Conservation (phyloP, 2,113 vertebrate species). For the Tauraco erythrolophus region DNA sequence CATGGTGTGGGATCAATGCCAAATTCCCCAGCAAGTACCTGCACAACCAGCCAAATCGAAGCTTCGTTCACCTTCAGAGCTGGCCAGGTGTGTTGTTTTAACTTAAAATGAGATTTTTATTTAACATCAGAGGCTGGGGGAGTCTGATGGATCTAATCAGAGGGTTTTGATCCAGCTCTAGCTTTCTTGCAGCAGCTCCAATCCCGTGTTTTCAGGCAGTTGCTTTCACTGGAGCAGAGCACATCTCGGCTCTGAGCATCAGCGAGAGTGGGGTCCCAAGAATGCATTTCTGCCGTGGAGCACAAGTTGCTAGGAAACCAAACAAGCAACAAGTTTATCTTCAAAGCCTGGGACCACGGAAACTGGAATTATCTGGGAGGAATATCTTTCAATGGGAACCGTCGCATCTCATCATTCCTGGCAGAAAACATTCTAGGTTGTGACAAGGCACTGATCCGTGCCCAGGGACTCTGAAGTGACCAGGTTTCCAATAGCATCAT, state of each 20-base stretch:
- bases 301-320: conserved; percentile 68
- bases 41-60: neutral
- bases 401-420: neutral
- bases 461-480: neutral
- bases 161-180: neutral
- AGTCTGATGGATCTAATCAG: neutral
- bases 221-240: neutral
- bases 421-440: conserved; percentile 28
- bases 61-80: neutral
- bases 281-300: neutral
- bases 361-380: conserved; percentile 58
- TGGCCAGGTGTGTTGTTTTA: neutral
- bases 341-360: conserved; percentile 53
- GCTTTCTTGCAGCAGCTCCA: neutral
- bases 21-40: neutral
- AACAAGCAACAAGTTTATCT: conserved; percentile 70
- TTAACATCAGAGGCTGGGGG: fast-evolving
- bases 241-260: neutral
- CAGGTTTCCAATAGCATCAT: neutral
- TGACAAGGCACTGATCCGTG: neutral
- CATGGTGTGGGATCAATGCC: neutral
- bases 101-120: neutral
- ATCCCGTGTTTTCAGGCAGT: neutral
- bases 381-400: conserved; percentile 37
- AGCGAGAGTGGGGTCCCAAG: neutral